Percentiles rank a stretch among this genome's conserved stretches.
phyloP scores from a whole-genome alignment of 92 coral and sea anemone genomes.

The Meandrina meandrites region DNA sequence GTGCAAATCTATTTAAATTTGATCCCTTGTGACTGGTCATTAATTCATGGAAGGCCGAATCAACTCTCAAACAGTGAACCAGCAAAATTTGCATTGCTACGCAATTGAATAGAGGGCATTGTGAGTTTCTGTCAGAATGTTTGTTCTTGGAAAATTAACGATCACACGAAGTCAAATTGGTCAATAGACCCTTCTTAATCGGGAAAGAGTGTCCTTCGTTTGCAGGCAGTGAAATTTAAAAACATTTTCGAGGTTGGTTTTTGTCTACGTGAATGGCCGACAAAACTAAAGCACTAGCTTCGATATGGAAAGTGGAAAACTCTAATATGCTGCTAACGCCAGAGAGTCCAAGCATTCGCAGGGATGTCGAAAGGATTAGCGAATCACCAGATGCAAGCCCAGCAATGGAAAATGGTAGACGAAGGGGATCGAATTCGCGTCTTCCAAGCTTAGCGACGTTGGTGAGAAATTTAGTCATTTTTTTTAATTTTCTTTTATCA shows the following conservation, averaged over 20 bases:
- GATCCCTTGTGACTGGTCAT: background rate
- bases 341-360: slow-evolving; percentile 20
- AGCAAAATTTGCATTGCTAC: slow-evolving; percentile 31
- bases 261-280: background rate
- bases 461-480: slow-evolving; percentile 52
- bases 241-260: background rate
- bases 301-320: slow-evolving; percentile 15
- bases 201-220: background rate
- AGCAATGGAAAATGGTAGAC: slow-evolving; percentile 13
- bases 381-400: slow-evolving; percentile 1
- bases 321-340: slow-evolving; percentile 35
- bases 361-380: slow-evolving; percentile 19
- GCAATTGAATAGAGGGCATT: slow-evolving; percentile 22
- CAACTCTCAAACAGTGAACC: slow-evolving; percentile 7
- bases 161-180: slow-evolving; percentile 14
- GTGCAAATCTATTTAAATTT: slow-evolving; percentile 5
- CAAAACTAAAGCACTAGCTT: background rate
- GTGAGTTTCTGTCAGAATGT: slow-evolving; percentile 31
- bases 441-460: slow-evolving; percentile 82
- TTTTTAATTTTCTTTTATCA: background rate
- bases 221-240: background rate
- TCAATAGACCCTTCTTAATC: background rate
- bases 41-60: slow-evolving; percentile 13
- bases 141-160: slow-evolving; percentile 24
- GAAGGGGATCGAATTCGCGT: slow-evolving; percentile 45